Percentiles rank a stretch among this genome's conserved stretches.
phyloP scores from a whole-genome alignment of 2,113 vertebrate genomes.

The Varanus salvator region DNA sequence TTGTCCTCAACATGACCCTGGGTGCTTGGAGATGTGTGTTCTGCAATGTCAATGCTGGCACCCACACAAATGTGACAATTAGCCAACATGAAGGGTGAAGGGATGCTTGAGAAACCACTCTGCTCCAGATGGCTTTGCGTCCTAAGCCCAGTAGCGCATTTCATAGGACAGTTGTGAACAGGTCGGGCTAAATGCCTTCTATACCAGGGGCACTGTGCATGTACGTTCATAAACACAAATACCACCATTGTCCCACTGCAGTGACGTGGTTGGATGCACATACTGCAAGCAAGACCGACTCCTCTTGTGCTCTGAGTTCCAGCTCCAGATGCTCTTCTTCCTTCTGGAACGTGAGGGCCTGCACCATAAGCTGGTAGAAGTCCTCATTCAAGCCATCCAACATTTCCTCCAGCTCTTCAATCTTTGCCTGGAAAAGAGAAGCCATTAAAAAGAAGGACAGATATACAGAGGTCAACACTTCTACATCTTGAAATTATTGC shows the following conservation, averaged over 20 bases:
- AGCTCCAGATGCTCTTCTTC: slow-evolving; percentile 56
- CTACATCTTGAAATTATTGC: neutral
- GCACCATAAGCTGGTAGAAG: slow-evolving; percentile 75
- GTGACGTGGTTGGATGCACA: neutral
- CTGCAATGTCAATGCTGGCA: too few species aligned
- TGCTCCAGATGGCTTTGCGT: neutral
- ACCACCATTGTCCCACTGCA: neutral
- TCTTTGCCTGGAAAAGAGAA: slow-evolving; percentile 22
- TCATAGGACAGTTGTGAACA: neutral
- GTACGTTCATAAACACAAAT: neutral
- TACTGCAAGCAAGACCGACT: slow-evolving; percentile 58
- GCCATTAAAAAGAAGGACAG: neutral
- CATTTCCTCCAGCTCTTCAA: slow-evolving; percentile 69
- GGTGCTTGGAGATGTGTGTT: neutral
- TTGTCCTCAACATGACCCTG: neutral
- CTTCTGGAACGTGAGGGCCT: slow-evolving; percentile 38
- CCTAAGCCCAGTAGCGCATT: neutral
- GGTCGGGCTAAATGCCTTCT: neutral
- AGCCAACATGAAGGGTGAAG: neutral
- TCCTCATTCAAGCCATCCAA: slow-evolving; percentile 77
- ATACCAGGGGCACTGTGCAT: neutral
- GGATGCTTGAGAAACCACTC: neutral
- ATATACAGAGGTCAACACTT: neutral
- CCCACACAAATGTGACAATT: neutral
- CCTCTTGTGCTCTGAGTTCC: slow-evolving; percentile 30